phyloP scores from a whole-genome alignment of 2,113 vertebrate genomes.

The Pelusios castaneus region DNA sequence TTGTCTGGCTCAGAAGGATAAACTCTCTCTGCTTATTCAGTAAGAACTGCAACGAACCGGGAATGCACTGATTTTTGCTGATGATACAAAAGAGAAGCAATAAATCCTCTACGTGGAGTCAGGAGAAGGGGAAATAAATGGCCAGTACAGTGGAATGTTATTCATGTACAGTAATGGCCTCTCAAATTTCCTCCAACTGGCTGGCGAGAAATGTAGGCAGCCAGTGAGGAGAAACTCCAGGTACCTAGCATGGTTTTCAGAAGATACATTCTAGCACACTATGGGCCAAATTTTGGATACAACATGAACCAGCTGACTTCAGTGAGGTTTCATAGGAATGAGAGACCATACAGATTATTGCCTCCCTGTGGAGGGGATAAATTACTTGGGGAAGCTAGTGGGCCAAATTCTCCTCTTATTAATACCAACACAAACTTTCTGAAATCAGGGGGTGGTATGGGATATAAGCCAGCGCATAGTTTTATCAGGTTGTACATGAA shows the following conservation, averaged over 20 bases:
- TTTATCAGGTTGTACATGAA: neutral
- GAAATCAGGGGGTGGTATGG: neutral
- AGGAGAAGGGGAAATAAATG: slow-evolving; percentile 34
- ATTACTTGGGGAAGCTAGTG: neutral
- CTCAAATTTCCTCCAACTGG: neutral
- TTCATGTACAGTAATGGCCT: neutral
- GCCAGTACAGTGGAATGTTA: neutral
- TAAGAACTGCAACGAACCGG: neutral
- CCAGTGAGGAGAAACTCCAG: neutral
- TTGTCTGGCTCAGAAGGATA: neutral
- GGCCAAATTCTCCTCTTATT: neutral
- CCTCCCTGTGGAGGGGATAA: neutral
- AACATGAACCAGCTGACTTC: neutral
- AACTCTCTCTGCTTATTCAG: neutral
- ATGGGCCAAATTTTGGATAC: neutral
- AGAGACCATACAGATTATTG: neutral
- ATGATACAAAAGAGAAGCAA: neutral
- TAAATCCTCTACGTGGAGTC: neutral
- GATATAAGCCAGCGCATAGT: neutral
- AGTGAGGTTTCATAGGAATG: neutral
- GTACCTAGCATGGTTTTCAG: neutral
- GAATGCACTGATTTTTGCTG: neutral
- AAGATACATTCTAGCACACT: neutral
- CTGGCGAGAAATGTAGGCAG: neutral
- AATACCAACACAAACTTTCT: fast-evolving